These are phyloP conservation scores for Colletes latitarsis DNA, from an alignment of 1,140 invertebrate species.

Conservation along the genomic window DNA sequence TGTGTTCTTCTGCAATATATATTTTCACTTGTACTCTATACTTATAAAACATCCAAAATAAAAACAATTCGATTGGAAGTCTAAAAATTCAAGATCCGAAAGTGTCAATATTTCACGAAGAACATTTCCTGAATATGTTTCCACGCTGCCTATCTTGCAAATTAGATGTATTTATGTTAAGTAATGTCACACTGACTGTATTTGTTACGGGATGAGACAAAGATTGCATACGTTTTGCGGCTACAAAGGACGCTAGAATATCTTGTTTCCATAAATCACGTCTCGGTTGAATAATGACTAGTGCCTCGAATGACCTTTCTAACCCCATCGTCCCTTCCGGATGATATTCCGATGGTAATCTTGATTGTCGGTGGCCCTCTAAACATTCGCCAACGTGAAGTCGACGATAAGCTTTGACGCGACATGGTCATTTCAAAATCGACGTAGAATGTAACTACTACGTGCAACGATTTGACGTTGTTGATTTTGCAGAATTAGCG, in stretches of 20 bases:
- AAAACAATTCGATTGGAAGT: too few species aligned
- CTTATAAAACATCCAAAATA: too few species aligned
- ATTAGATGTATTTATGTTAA: not conserved
- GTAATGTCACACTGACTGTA: not conserved
- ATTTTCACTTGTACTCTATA: too few species aligned
- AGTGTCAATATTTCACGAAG: not conserved
- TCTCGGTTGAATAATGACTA: conserved; percentile 54
- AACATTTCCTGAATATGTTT: not conserved
- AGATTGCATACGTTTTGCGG: not conserved
- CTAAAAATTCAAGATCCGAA: too few species aligned
- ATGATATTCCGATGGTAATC: conserved; percentile 22
- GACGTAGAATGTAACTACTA: not conserved
- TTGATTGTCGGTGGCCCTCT: conserved; percentile 7
- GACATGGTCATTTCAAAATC: conserved; percentile 6
- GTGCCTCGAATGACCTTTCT: conserved; percentile 33
- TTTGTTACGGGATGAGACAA: not conserved
- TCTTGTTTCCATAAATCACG: conserved; percentile 56
- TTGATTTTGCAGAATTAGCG: not conserved
- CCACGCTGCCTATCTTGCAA: not conserved
- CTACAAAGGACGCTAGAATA: conserved; percentile 1
- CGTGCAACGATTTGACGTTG: not conserved
- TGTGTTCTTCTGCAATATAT: too few species aligned
- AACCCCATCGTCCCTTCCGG: conserved; percentile 6
- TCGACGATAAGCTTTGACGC: not conserved
- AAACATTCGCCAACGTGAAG: conserved; percentile 20